Base-by-base conservation (phyloP, 2,113 vertebrate genomes). In the Dipodomys merriami region DNA sequence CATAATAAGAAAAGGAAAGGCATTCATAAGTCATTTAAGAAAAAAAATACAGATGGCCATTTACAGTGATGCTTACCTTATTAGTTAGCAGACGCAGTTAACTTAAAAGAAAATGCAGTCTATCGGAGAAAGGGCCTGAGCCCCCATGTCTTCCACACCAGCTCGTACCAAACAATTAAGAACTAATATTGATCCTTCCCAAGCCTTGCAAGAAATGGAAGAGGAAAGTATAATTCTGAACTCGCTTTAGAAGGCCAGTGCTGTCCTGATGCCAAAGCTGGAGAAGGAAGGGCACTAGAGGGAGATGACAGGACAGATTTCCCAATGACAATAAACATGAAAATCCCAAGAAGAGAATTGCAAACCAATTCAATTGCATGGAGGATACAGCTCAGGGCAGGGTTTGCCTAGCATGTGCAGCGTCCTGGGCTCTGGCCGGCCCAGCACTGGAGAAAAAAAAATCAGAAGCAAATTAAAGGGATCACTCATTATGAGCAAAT, bases 1-100 rank as follows among this genome's bases (percentile, higher is more conserved):
- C 46, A 49, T 30, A 77, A 33, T 82, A 81, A 30, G 79, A 84
- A 92, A 93, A 94, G 35, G 73, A 77, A 74, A 73, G 7, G 2
- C n/a, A 92, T 76, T 68, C 62, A 81, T 35, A 73, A 83, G 44
- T 9, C 23, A 83, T 60, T 85, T 93, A 81, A 60, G 11, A 30
- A 83, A 86, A 86, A 39, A 39, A 89, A 92, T 12, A 49, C 49
- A 11, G 49, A 92, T 33, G 12, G 18, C 1, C 22, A 86, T 85
- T 91, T 67, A 62, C 88, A 82, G 82, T 30, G 10, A 78, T 53
- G 2, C 30, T 89, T 9, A 78, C 15, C 39, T 87, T 49, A 60
- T 85, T 77, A 46, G 12, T 79, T 60, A 73, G 74, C 25, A 76
- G 76, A 81, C 64, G 68, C 1, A 57, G 60, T 92, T 83, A 83